A percentile compares a stretch with the other conserved stretches of the same genome.
These are phyloP conservation scores for Embidobia sp. DNA, from an alignment of 2,888 invertebrate species.

Conservation along the genomic window DNA sequence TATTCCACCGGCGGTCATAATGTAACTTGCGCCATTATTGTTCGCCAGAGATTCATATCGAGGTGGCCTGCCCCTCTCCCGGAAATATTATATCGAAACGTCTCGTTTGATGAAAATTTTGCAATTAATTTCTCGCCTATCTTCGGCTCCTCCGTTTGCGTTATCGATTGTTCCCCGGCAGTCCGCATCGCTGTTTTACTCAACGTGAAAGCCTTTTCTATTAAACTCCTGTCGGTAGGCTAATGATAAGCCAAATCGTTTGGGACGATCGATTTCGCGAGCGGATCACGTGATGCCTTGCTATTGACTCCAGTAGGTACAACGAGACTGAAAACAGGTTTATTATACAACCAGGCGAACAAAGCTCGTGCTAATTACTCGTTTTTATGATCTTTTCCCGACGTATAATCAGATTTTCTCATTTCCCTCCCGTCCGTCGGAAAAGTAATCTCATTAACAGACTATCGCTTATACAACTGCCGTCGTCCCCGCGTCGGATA, in stretches of 20 bases:
- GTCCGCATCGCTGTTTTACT: conserved; percentile 30
- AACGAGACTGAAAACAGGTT: conserved; percentile 60
- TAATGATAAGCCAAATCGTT: conserved; percentile 51
- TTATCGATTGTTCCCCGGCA: conserved; percentile 33
- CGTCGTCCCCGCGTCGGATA: conserved; percentile 49
- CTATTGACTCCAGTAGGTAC: conserved; percentile 48
- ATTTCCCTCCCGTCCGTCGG: conserved; percentile 73
- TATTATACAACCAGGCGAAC: conserved; percentile 68
- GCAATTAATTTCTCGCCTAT: conserved; percentile 57
- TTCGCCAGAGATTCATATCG: conserved; percentile 49
- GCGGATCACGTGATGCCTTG: conserved; percentile 52
- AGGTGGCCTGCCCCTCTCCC: no score
- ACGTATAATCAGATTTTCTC: conserved; percentile 77
- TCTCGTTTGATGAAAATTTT: conserved; percentile 53
- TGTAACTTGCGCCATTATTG: conserved; percentile 59
- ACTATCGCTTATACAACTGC: conserved; percentile 66
- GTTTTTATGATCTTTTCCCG: conserved; percentile 78
- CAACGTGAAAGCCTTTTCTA: conserved; percentile 42
- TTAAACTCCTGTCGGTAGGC: conserved; percentile 41
- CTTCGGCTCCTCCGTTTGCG: conserved; percentile 5
- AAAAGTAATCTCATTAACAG: conserved; percentile 77
- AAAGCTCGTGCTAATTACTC: conserved; percentile 78
- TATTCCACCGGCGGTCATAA: conserved; percentile 66
- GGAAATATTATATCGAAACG: conserved; percentile 59
- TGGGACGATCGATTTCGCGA: conserved; percentile 50